phyloP scores from a whole-genome alignment of 2,113 vertebrate genomes.

The Aspiorhynchus laticeps region DNA sequence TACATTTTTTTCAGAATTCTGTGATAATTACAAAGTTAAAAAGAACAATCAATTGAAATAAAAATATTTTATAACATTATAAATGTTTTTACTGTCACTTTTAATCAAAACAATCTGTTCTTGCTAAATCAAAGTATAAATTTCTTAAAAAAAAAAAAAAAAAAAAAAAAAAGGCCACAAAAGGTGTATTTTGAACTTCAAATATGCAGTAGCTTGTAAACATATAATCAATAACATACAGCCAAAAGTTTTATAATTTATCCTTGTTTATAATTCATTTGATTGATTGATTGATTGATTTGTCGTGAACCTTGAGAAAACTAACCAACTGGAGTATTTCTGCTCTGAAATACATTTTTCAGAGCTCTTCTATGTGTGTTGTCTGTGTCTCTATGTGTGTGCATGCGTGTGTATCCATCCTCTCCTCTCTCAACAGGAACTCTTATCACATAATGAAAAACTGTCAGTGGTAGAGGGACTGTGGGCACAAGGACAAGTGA shows the following conservation, averaged over 20 bases:
- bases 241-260: background rate
- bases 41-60: no score
- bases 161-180: no score
- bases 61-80: no score
- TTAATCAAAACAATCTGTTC: no score
- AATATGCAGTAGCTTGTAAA: background rate
- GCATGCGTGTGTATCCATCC: slow-evolving; percentile 17
- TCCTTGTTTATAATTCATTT: background rate
- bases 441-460: slow-evolving; percentile 66
- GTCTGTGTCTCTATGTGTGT: slow-evolving; percentile 13
- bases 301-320: no score
- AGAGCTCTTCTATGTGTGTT: background rate
- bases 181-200: background rate
- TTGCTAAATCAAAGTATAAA: no score
- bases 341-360: background rate
- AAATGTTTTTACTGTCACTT: no score
- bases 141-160: no score
- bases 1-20: no score
- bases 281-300: background rate
- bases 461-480: slow-evolving; percentile 24
- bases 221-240: background rate
- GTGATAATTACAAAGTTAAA: no score
- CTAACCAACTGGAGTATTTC: background rate
- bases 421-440: slow-evolving; percentile 53
- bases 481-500: slow-evolving; percentile 48